phyloP scores from a whole-genome alignment of 2,797 vertebrate species.

The Megaceryle alcyon region DNA sequence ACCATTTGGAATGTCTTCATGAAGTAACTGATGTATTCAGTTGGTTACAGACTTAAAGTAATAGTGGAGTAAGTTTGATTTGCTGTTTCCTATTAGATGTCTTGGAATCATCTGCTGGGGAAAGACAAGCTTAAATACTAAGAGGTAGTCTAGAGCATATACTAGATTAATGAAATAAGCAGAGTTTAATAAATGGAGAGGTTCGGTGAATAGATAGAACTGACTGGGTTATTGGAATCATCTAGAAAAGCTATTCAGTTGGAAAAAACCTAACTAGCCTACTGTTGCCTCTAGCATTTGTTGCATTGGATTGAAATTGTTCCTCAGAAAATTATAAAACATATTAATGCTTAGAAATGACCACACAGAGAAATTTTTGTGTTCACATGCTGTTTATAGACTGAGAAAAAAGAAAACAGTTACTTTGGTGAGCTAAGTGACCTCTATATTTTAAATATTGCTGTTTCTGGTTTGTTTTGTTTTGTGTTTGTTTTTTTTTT shows the following conservation, averaged over 20 bases:
- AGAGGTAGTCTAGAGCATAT: background rate
- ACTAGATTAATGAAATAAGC: constrained; percentile 50
- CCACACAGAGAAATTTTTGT: constrained; percentile 52
- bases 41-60: background rate
- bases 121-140: background rate
- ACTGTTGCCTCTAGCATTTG: constrained; percentile 56
- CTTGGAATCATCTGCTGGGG: background rate
- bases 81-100: background rate
- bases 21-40: background rate
- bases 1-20: background rate
- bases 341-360: constrained; percentile 62
- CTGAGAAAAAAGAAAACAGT: constrained; percentile 65
- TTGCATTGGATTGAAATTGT: constrained; percentile 42
- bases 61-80: background rate
- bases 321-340: constrained; percentile 59
- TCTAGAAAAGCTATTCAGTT: constrained; percentile 21
- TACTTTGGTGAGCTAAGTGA: constrained; percentile 53
- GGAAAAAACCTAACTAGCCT: constrained; percentile 37
- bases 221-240: constrained; percentile 31
- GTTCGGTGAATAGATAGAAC: constrained; percentile 16
- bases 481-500: background rate
- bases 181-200: constrained; percentile 29
- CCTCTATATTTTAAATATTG: constrained; percentile 69
- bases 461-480: background rate
- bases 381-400: constrained; percentile 58